These are phyloP conservation scores for Odocoileus hemionus DNA, from an alignment of 2,113 vertebrate genomes.

Conservation along the genomic window DNA sequence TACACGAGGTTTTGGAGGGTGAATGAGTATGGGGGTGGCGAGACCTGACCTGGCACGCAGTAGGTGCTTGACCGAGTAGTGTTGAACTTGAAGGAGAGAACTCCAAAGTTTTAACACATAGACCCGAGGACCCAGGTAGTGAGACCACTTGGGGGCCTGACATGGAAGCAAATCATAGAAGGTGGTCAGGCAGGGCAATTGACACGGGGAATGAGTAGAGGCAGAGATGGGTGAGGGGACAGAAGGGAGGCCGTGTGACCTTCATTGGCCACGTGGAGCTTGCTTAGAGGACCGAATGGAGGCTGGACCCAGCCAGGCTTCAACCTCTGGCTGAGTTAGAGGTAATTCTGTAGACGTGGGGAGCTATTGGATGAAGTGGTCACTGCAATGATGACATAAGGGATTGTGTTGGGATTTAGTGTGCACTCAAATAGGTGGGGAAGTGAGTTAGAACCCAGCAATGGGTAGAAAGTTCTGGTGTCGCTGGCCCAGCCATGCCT, in stretches of 20 bases:
- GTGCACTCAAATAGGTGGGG: fast-evolving
- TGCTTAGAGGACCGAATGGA: neutral
- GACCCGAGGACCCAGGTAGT: neutral
- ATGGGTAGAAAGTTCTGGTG: fast-evolving
- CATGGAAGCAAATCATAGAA: neutral
- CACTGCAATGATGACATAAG: fast-evolving
- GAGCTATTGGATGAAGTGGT: neutral
- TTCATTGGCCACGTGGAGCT: neutral
- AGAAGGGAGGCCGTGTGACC: fast-evolving
- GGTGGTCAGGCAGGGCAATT: too few species aligned
- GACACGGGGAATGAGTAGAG: neutral
- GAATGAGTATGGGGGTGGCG: neutral
- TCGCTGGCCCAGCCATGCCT: fast-evolving
- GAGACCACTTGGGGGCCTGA: neutral
- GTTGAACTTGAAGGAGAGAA: neutral
- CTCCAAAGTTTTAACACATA: neutral
- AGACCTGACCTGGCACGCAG: neutral
- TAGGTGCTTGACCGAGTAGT: neutral
- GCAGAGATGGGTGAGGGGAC: neutral
- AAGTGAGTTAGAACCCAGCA: neutral
- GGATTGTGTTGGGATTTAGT: neutral
- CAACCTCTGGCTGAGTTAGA: neutral
- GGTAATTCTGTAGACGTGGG: neutral
- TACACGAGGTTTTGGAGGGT: neutral
- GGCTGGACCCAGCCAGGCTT: neutral